A percentile compares a stretch with the other conserved stretches of the same genome.
Evolutionary conservation across 2,888 invertebrate species (phyloP).

Genomic region (Falcaria lacertinaria): DNA sequence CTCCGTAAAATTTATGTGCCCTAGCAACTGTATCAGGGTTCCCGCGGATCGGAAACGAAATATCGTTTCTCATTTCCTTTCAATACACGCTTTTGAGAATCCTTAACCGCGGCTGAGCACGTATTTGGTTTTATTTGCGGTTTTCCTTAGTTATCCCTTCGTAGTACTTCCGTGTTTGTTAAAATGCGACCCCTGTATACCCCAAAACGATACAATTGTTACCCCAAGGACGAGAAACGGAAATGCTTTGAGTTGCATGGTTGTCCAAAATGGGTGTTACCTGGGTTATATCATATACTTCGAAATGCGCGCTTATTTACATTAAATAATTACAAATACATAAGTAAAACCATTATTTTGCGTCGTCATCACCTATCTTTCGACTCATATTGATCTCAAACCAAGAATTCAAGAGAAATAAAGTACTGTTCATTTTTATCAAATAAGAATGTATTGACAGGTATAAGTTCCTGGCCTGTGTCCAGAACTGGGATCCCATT

Average conservation of each 20-base stretch:
- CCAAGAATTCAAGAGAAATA: too few species aligned
- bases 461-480: conserved; percentile 82
- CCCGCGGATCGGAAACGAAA: neutral
- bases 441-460: too few species aligned
- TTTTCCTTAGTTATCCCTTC: conserved; percentile 1
- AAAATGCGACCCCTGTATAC: neutral
- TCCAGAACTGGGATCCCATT: conserved; percentile 83
- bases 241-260: neutral
- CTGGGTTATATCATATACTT: neutral
- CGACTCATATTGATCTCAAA: too few species aligned
- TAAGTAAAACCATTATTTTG: too few species aligned
- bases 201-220: conserved; percentile 1
- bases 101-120: neutral
- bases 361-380: too few species aligned
- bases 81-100: neutral
- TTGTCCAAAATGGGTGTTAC: neutral
- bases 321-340: too few species aligned
- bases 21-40: neutral
- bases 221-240: neutral
- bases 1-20: neutral
- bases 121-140: conserved; percentile 3
- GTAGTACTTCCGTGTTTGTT: conserved; percentile 1
- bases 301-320: too few species aligned
- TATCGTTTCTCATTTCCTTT: neutral
- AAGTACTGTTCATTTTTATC: too few species aligned